Percentiles rank a stretch among this genome's conserved stretches.
Evolutionary conservation across 2,888 invertebrate genomes (phyloP).

Genomic region (Orthosia gothica): DNA sequence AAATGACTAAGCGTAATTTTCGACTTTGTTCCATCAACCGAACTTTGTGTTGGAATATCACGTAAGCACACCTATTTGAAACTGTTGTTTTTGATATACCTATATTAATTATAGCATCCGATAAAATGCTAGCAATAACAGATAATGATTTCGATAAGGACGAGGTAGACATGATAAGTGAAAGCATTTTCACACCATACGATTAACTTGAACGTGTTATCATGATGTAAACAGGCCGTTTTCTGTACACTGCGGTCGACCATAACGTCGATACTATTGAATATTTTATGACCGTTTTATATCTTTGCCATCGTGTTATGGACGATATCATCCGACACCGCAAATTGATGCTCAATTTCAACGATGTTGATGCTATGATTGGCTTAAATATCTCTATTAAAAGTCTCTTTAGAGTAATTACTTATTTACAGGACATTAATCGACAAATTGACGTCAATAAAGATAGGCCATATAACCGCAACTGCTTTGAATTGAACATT

Average conservation of each 20-base stretch:
- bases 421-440: constrained; percentile 37
- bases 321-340: constrained; percentile 47
- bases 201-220: constrained; percentile 65
- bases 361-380: constrained; percentile 48
- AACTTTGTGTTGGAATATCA: constrained; percentile 35
- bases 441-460: constrained; percentile 32
- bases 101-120: constrained; percentile 52
- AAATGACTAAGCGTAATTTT: constrained; percentile 47
- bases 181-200: constrained; percentile 69
- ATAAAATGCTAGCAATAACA: constrained; percentile 60
- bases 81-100: constrained; percentile 27
- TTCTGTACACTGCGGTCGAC: constrained; percentile 58
- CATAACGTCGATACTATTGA: constrained; percentile 66
- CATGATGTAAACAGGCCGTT: constrained; percentile 66
- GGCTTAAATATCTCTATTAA: constrained; percentile 50
- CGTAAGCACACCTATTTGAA: constrained; percentile 36
- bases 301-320: constrained; percentile 54
- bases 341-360: constrained; percentile 59
- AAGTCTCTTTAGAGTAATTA: constrained; percentile 38
- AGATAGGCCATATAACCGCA: neutral
- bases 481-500: constrained; percentile 2
- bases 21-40: constrained; percentile 25
- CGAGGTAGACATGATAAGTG: constrained; percentile 64
- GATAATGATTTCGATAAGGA: constrained; percentile 67
- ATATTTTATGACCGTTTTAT: constrained; percentile 64